Percentiles rank a stretch among this genome's conserved stretches.
Evolutionary conservation across 2,113 vertebrate genomes (phyloP).

Genomic region (Chaetops frenatus): DNA sequence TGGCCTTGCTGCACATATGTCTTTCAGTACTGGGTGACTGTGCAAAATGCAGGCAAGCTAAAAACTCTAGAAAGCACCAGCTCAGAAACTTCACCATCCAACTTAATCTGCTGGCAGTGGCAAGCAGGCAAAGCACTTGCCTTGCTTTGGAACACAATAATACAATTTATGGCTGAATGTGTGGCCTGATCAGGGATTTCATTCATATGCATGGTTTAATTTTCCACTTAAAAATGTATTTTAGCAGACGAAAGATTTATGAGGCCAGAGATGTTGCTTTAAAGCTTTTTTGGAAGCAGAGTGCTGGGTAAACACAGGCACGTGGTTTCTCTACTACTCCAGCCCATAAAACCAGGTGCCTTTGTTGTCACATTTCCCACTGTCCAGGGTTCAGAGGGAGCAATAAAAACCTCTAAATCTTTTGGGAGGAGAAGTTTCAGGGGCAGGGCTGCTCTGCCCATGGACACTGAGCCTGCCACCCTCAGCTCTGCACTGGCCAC

Average conservation of each 20-base stretch:
- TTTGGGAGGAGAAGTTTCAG: not conserved
- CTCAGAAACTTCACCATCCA: not conserved
- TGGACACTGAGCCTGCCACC: not conserved
- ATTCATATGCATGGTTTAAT: not conserved
- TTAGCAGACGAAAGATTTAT: not conserved
- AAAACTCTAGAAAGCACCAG: not conserved
- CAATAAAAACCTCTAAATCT: not conserved
- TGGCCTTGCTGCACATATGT: constrained; percentile 7
- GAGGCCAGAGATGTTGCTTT: not conserved
- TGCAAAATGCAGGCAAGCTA: not conserved
- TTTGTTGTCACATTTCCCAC: accelerated
- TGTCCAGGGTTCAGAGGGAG: not conserved
- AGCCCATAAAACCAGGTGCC: not conserved
- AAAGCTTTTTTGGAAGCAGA: not conserved
- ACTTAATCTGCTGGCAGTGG: not conserved
- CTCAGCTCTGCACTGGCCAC: not conserved
- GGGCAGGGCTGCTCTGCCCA: not conserved
- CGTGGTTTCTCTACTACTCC: not conserved
- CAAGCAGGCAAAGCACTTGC: not conserved
- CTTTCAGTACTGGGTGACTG: constrained; percentile 14
- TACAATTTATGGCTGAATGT: not conserved
- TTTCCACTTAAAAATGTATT: not conserved
- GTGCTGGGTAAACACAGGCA: not conserved
- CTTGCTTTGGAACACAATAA: not conserved
- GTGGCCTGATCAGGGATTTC: not conserved